Evolutionary conservation across 2,113 vertebrate species (phyloP).

Genomic region (Puffinus mauretanicus): DNA sequence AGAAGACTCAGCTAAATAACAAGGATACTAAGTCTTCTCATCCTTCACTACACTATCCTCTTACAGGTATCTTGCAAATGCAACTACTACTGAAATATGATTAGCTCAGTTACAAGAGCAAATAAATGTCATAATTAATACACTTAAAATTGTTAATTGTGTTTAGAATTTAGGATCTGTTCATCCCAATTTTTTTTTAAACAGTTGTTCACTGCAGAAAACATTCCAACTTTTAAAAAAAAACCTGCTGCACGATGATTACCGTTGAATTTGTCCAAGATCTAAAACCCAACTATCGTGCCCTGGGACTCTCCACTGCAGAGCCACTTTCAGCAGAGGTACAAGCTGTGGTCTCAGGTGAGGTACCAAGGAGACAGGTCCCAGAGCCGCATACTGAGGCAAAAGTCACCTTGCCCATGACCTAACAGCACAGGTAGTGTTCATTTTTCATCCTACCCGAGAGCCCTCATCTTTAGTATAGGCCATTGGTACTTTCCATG

Average conservation of each 20-base stretch:
- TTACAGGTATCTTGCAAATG: not conserved
- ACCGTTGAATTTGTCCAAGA: not conserved
- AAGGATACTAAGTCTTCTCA: not conserved
- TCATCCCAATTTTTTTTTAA: not conserved
- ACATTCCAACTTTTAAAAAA: not conserved
- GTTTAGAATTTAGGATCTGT: not conserved
- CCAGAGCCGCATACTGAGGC: not conserved
- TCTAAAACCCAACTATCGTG: fast-evolving
- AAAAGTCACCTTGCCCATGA: not conserved
- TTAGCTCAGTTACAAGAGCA: not conserved
- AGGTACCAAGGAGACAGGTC: not conserved
- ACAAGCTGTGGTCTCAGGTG: not conserved
- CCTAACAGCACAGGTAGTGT: not conserved
- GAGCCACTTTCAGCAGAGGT: not conserved
- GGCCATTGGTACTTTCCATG: not conserved
- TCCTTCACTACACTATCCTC: not conserved
- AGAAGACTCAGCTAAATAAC: not conserved
- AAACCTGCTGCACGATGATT: not conserved
- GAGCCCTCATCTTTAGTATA: not conserved
- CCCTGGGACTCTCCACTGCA: not conserved
- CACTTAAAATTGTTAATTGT: not conserved
- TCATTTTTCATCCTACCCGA: not conserved
- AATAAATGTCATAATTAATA: not conserved
- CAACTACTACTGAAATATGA: not conserved
- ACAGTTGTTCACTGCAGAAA: not conserved